Base-by-base conservation (phyloP, 2,888 invertebrate genomes). In the Cyaniris semiargus region DNA sequence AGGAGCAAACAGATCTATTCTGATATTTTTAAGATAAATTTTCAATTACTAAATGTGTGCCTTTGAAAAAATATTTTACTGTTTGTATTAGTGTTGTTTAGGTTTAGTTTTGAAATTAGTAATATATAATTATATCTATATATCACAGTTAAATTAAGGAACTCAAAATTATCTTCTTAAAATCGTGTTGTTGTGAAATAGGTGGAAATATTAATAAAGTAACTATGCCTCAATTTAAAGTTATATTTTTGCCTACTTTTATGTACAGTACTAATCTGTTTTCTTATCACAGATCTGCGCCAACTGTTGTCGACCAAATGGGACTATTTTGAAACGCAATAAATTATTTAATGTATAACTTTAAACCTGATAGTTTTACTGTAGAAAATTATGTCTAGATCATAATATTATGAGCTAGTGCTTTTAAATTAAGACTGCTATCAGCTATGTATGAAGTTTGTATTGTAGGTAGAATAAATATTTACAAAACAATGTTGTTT, bases 381-480 rank as follows among this genome's bases (percentile, higher is more conserved):
- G 21, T 44, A 23, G 38, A 44, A 38, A 21, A 15, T 72, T 48
- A 23, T 72, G 23, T 21, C 72, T 72, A 72, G 48, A 23, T 72
- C 72, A 72, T 66, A 66, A 66, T 66, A 15, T 21, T 38, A 44
- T 48, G 38, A 44, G 21, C 38, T 44, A 72, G 48, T 72, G 21
- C 15, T 44, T 72, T 44, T 6, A 74, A 74, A 74, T 74, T 53
- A 53, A 53, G 74, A 74, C 74, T 74, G 74, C 53, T 74, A 27
- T 66, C 66, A 66, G 66, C 6, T 27, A 66, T 66, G 27, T 66
- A 74, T 53, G 44, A 31, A 53, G 53, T 74, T 53, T 74, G 74
- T 53, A 74, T 48, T 74, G 23, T 74, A 74, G 53, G 15, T 74
- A 53, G 23, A 31, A 74, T 74, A 74, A 74, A 74, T 74, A 74